phyloP scores from a whole-genome alignment of 2,797 vertebrate species.

The Platalea minor region DNA sequence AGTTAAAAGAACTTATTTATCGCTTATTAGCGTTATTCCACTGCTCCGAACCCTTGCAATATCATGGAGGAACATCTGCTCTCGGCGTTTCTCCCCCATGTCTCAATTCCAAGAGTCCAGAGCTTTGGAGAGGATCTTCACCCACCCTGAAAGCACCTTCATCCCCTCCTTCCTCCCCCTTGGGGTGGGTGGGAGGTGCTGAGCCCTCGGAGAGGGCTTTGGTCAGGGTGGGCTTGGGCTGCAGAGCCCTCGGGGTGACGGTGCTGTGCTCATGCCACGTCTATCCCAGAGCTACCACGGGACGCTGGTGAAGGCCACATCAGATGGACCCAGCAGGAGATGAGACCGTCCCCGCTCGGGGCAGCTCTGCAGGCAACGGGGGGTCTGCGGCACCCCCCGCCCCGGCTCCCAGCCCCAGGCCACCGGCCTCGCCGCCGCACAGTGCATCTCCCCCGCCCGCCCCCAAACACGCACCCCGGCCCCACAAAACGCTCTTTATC shows the following conservation, averaged over 20 bases:
- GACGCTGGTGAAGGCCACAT: background rate
- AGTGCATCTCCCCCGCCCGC: background rate
- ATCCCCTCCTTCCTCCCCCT: background rate
- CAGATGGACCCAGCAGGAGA: background rate
- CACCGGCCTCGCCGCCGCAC: fast-evolving
- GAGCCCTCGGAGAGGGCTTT: background rate
- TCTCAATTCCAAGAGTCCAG: background rate
- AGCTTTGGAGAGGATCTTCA: background rate
- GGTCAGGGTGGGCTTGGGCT: background rate
- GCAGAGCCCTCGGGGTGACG: fast-evolving
- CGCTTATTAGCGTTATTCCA: background rate
- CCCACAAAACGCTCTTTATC: slow-evolving; percentile 40
- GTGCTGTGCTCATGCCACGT: fast-evolving
- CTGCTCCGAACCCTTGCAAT: background rate
- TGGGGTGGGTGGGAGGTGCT: fast-evolving
- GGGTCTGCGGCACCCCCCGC: fast-evolving
- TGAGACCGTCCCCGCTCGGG: fast-evolving
- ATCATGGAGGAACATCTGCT: background rate
- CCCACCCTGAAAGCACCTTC: background rate
- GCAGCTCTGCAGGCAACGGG: background rate
- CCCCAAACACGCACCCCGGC: background rate
- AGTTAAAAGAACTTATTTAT: background rate
- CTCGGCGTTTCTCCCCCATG: fast-evolving
- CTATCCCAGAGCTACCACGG: fast-evolving
- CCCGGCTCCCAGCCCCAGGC: background rate